Evolutionary conservation across 2,888 invertebrate genomes (phyloP), one percentile per base, ranked within the genome.

Genomic region (Eilema griseolum): DNA sequence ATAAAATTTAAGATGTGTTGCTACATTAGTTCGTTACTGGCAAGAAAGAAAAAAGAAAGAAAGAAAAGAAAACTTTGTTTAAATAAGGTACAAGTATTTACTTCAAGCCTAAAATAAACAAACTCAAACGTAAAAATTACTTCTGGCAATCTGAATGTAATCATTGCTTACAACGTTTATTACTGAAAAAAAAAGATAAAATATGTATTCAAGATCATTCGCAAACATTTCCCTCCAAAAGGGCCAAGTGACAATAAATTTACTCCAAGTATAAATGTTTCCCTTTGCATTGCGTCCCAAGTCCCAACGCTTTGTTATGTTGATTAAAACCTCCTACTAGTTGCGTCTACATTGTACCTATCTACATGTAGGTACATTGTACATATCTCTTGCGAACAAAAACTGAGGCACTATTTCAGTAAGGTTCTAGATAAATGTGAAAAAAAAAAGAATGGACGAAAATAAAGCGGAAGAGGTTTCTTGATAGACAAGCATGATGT

Each of bases 301-400:
- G 24, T 77, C 66, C 52, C 52, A 52, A 52, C 52, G 52, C 78
- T 75, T 75, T 73, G 74, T 71, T 67, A 62, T 70, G 62, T 77
- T 73, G 78, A 80, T 82, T 80, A 77, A 82, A 80, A 63, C 26
- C 59, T 57, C 66, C 72, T 72, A 70, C 68, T 71, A 77, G 70
- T 69, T 69, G 56, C 69, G 65, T 41, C 65, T 70, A 71, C 71
- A 74, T 78, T 76, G 76, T 73, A 70, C 70, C n/a, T n/a, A 26
- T 57, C 65, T 70, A 71, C 71, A 73, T 78, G 75, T 73, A 70
- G 52, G 66, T 70, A 71, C 71, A 74, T 74, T 76, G 76, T 73
- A 70, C 70, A 28, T 10, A 71, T 75, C 73, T 76, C 76, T 78
- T 66, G 69, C 64, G 72, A 70, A 76, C 70, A 73, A 74, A 74